Base-by-base conservation (phyloP, 92 coral and sea anemone species). In the Palythoa grandis region DNA sequence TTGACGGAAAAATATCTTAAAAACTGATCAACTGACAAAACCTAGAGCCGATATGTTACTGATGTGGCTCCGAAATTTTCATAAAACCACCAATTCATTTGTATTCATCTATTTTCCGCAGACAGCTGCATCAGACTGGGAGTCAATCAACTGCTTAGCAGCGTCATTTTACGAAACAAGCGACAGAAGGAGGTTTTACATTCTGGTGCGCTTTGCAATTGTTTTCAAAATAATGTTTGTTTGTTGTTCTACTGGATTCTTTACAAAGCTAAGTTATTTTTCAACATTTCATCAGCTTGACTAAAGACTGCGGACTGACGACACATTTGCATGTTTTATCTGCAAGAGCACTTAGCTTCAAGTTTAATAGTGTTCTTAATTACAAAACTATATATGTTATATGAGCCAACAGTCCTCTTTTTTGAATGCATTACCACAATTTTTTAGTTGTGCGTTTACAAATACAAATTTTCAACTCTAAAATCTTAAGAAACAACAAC, bases 341-440 rank as follows among this genome's bases (percentile, higher is more conserved):
- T 63, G 50, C 50, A 43, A 43, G 50, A 43, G 50, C 50, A 5
- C 65, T 52, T 75, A 50, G 22, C 52, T 29, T 35, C 5, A n/a
- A 66, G 47, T 23, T 54, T 80, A 80, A 80, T 66, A 76, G 85
- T 47, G 57, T 47, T n/a, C 73, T 80, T 80, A 67, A 63, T 80
- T 43, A 68, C 61, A 22, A 24, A 65, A 80, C 14, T 56, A 80
- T n/a, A n/a, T n/a, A n/a, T 43, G 19, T 47, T 37, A 56, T 47
- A 43, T 43, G 58, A 67, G 23, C 75, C 20, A 48, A 61, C 58
- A 14, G 60, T n/a, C 85, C 66, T 48, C 4, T 40, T 80, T 67
- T 54, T 63, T 80, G 48, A 37, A 57, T 77, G 85, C 48, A 80
- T 80, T 80, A 54, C 43, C 39, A 22, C 40, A 80, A 65, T 24